Conservation (phyloP, 2,113 vertebrate genomes). For the Arenaria interpres region DNA sequence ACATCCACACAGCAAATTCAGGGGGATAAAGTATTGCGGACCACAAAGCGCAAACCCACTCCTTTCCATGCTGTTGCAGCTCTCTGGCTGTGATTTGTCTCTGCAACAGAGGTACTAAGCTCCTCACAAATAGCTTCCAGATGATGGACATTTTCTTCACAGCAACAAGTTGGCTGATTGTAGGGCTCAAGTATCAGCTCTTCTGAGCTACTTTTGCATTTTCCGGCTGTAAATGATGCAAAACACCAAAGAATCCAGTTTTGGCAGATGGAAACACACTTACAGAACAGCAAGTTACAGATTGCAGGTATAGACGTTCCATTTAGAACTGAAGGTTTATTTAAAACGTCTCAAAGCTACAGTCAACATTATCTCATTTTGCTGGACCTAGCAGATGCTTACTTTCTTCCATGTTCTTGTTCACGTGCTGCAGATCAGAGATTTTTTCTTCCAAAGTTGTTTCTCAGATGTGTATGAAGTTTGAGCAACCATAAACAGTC, state of each 20-base stretch:
- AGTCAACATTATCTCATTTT: neutral
- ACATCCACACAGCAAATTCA: neutral
- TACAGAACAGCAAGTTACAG: neutral
- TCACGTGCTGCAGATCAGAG: neutral
- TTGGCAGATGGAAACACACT: neutral
- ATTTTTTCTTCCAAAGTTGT: neutral
- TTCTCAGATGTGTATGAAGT: slow-evolving; percentile 7
- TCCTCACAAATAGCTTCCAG: neutral
- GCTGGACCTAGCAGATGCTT: neutral
- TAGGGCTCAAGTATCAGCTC: neutral
- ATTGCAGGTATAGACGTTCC: neutral
- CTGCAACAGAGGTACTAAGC: neutral
- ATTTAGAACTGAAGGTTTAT: neutral
- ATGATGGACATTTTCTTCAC: neutral
- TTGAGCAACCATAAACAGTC: neutral
- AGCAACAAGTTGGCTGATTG: neutral
- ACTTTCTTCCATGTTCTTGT: neutral
- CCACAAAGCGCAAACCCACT: neutral
- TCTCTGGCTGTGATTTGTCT: neutral
- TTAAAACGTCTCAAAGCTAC: neutral
- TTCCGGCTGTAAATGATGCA: neutral
- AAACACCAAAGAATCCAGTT: neutral
- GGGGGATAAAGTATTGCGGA: neutral
- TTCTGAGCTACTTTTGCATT: neutral
- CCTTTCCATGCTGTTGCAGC: neutral